Base-by-base conservation (phyloP, 1,140 invertebrate genomes). In the Cylas formicarius region DNA sequence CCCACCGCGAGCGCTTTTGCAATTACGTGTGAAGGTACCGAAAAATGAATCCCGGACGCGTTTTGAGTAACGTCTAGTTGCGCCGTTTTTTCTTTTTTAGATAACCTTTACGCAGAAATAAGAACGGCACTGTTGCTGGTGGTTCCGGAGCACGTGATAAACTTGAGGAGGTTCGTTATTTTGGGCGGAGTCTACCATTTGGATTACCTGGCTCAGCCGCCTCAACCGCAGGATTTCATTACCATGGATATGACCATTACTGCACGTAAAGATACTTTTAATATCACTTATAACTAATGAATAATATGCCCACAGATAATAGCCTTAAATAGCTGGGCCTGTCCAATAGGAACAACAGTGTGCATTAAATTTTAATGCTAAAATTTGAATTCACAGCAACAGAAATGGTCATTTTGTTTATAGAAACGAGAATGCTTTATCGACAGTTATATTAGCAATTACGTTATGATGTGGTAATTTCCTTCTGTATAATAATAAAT, bases 121-220 rank as follows among this genome's bases (percentile, higher is more conserved):
- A 58, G 63, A 0, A 43, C 55, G 11, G 56, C 57, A 3, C 60
- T 72, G 2, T 26, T 19, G 21, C 14, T 50, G 1, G 34, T 39
- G 8, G 16, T 64, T 56, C 17, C 63, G 47, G 2, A 62, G 60
- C 69, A 72, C 0, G 77, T 80, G 53, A 65, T 84, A 0, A 84
- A 84, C 67, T 64, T 83, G 24, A 65, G 81, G n/a, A 76, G 76
- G 49, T 78, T 74, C 50, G 61, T 65, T 2, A 75, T 84, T 21
- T 65, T 83, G 7, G 80, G 80, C 0, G 81, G 81, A 1, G 68
- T 81, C 8, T 80, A 72, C 57, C 72, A 72, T 48, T 64, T 83
- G 8, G 74, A 83, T 58, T 65, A 82, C 20, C 62, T 81, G 23
- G 66, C 78, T 39, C 78, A 81, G 23, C 80, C 80, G 1, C 74